A percentile compares a stretch with the other conserved stretches of the same genome.
Conservation (phyloP, 2,113 vertebrate species). For the Herpetotheres cachinnans region DNA sequence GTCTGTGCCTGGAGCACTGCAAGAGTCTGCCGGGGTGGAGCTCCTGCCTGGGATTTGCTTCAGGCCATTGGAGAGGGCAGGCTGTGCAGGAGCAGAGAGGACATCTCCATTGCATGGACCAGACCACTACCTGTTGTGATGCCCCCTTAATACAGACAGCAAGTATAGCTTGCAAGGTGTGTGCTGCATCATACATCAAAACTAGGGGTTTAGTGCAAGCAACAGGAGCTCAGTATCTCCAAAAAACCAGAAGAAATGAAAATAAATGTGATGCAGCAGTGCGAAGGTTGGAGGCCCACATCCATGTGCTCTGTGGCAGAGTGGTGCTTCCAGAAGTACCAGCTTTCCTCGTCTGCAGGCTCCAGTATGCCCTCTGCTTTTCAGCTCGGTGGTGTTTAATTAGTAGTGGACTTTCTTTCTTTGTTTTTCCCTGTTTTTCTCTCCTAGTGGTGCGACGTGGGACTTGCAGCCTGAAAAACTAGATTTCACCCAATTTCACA, state of each 20-base stretch:
- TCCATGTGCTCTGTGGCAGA: background rate
- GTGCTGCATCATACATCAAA: background rate
- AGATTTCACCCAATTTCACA: conserved; percentile 93
- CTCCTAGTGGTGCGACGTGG: conserved; percentile 89
- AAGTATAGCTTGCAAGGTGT: background rate
- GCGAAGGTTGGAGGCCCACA: background rate
- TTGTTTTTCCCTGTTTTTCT: conserved; percentile 2
- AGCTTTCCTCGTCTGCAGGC: background rate
- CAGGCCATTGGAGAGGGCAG: background rate
- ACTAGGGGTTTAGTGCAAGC: background rate
- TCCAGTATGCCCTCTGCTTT: accelerated
- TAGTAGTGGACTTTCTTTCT: background rate
- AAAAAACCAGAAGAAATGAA: background rate
- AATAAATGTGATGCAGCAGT: background rate
- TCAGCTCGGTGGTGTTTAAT: background rate
- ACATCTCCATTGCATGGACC: background rate
- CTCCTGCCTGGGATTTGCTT: background rate
- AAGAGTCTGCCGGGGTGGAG: background rate
- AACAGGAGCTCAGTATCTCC: background rate
- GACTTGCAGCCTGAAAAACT: conserved; percentile 96
- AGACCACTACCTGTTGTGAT: background rate
- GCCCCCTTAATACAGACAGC: background rate
- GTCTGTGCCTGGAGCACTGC: background rate
- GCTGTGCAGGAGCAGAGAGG: background rate
- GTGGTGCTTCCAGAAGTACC: background rate